Evolutionary conservation across 2,797 vertebrate genomes (phyloP).

Genomic region (Adrianichthys oophorus): DNA sequence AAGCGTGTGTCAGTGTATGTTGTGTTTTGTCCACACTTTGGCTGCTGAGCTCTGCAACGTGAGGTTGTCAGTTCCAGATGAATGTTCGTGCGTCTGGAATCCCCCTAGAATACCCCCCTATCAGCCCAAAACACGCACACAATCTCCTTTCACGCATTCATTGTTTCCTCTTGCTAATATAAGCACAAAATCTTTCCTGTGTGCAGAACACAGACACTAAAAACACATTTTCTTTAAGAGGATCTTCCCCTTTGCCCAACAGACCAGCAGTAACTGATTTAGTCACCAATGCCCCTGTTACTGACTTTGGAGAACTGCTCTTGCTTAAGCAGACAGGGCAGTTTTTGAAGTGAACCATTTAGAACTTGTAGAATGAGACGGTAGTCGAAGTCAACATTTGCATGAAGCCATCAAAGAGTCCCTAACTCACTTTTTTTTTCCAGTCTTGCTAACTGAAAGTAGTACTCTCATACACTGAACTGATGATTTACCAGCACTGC

Average conservation of each 20-base stretch:
- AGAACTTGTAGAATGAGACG: constrained; percentile 57
- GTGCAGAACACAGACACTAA: constrained; percentile 25
- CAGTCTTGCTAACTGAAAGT: constrained; percentile 39
- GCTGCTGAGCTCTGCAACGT: constrained; percentile 39
- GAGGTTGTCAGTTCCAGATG: constrained; percentile 62
- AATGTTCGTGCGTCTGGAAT: constrained; percentile 71
- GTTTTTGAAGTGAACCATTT: constrained; percentile 68
- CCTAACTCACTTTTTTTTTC: constrained; percentile 13
- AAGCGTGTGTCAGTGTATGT: background rate
- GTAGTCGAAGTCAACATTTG: constrained; percentile 46
- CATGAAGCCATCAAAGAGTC: constrained; percentile 47
- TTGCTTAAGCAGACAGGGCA: constrained; percentile 55
- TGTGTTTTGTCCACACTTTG: constrained; percentile 5
- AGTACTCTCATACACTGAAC: constrained; percentile 27
- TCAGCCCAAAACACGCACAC: constrained; percentile 41
- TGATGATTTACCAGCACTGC: constrained; percentile 47
- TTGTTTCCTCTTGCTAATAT: constrained; percentile 67
- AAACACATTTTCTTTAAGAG: constrained; percentile 49
- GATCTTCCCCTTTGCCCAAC: constrained; percentile 74
- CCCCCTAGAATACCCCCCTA: constrained; percentile 68
- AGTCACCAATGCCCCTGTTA: constrained; percentile 69
- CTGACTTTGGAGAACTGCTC: constrained; percentile 67
- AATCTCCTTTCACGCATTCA: constrained; percentile 55
- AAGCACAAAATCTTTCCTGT: constrained; percentile 52
- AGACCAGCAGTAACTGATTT: constrained; percentile 69